Evolutionary conservation across 2,797 vertebrate species (phyloP).

Genomic region (Natrix natrix): DNA sequence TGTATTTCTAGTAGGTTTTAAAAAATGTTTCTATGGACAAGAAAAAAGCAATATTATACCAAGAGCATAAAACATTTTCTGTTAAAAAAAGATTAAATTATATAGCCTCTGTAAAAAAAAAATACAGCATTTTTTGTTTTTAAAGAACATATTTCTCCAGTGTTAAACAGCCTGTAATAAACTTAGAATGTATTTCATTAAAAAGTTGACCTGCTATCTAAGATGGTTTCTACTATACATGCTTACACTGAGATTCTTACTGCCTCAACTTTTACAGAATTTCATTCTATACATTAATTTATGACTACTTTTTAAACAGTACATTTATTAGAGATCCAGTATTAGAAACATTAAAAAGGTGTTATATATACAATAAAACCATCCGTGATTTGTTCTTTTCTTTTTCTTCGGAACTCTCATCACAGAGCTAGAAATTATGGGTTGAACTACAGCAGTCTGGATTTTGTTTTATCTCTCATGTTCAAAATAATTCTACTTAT

Average conservation of each 20-base stretch:
- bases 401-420: slow-evolving; percentile 33
- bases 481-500: slow-evolving; percentile 1
- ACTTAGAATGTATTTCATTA: slow-evolving; percentile 65
- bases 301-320: slow-evolving; percentile 60
- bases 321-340: slow-evolving; percentile 51
- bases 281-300: slow-evolving; percentile 54
- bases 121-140: slow-evolving; percentile 62
- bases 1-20: neutral
- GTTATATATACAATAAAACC: slow-evolving; percentile 40
- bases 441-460: neutral
- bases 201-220: slow-evolving; percentile 65
- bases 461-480: neutral
- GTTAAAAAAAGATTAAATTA: slow-evolving; percentile 59
- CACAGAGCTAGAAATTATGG: slow-evolving; percentile 17
- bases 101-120: slow-evolving; percentile 63
- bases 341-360: slow-evolving; percentile 56
- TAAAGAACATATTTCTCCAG: slow-evolving; percentile 70
- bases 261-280: slow-evolving; percentile 62
- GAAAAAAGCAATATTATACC: slow-evolving; percentile 50
- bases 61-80: slow-evolving; percentile 47
- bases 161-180: slow-evolving; percentile 68
- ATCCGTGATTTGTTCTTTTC: slow-evolving; percentile 23
- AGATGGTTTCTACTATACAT: slow-evolving; percentile 58
- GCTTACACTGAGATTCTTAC: slow-evolving; percentile 64
- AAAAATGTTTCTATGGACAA: neutral